Base-by-base conservation (phyloP, 1,140 invertebrate species). In the Scaptodrosophila lebanonensis region DNA sequence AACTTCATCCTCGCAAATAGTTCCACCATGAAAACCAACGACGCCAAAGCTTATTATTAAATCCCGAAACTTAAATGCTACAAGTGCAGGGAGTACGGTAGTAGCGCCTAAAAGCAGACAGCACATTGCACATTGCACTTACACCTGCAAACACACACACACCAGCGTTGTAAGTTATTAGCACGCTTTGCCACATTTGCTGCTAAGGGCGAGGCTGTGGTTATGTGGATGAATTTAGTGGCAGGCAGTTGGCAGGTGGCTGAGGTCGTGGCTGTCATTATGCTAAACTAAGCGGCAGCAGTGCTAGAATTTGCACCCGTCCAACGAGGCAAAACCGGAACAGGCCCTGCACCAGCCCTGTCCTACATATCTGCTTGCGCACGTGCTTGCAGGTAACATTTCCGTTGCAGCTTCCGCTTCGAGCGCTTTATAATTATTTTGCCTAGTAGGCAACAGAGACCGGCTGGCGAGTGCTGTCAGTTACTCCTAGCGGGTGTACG, bases 401-500 rank as follows among this genome's bases (percentile, higher is more conserved):
- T 82, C 75, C 75, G 70, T 82, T 82, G 75, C 76, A 75, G 75
- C 75, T 82, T 82, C 75, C 75, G 75, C 66, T 83, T 52, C 49
- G 76, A 79, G 76, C 76, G 76, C 76, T 82, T 82, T 83, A 82
- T 82, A 82, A 83, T 82, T 82, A 82, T 82, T 82, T 82, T 63
- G 76, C 76, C 70, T 83, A 70, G 75, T 75, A 76, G 76, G 66
- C 75, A 20, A 51, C 30, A 50, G 17, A 60, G 66, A 51, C 70
- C 83, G 64, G 66, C 63, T 83, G 69, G 76, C 75, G 83, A 83
- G 83, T 79, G 75, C 75, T 79, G 75, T 76, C 75, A 82, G 73
- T 79, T 79, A 75, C 73, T 82, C 65, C 75, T 69, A 79, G 75
- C 54, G 66, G 57, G 47, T 66, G 70, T 66, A 79, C 75, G 75